Percentiles rank a stretch among this genome's conserved stretches.
phyloP scores from a whole-genome alignment of 2,797 vertebrate genomes.

The Sebastes taczanowskii region DNA sequence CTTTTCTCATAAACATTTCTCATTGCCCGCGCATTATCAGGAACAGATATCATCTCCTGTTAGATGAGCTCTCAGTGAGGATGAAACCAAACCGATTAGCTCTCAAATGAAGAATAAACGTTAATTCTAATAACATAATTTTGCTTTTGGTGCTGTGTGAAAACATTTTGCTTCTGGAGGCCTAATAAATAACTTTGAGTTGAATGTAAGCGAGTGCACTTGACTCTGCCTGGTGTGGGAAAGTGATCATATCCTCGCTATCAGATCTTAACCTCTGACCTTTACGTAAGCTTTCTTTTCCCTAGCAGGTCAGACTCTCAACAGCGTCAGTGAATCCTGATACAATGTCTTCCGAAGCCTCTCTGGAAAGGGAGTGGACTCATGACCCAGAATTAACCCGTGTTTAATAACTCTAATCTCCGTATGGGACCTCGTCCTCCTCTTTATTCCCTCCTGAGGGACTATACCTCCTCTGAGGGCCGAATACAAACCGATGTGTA shows the following conservation, averaged over 20 bases:
- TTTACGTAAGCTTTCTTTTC: background rate
- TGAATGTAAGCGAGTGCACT: background rate
- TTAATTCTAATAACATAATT: background rate
- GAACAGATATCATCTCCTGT: slow-evolving; percentile 12
- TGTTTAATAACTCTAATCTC: slow-evolving; percentile 45
- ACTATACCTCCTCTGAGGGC: slow-evolving; percentile 40
- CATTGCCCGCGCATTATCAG: background rate
- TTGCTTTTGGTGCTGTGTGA: background rate
- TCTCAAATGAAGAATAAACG: background rate
- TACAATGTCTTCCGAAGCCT: slow-evolving; percentile 24
- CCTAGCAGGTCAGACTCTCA: slow-evolving; percentile 4
- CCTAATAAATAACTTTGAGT: background rate
- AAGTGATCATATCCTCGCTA: background rate
- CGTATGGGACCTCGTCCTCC: slow-evolving; percentile 30
- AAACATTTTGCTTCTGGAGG: background rate
- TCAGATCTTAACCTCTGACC: slow-evolving; percentile 37
- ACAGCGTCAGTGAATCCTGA: slow-evolving; percentile 24
- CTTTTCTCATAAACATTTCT: background rate
- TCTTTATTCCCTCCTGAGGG: slow-evolving; percentile 24
- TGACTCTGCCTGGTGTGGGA: background rate
- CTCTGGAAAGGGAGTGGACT: slow-evolving; percentile 29
- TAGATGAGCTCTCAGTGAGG: background rate
- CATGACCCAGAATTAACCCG: slow-evolving; percentile 43
- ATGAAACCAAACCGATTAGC: slow-evolving; percentile 21
- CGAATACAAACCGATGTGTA: slow-evolving; percentile 61